These are phyloP conservation scores for Leuctra nigra DNA, from an alignment of 2,888 invertebrate species.

Conservation along the genomic window DNA sequence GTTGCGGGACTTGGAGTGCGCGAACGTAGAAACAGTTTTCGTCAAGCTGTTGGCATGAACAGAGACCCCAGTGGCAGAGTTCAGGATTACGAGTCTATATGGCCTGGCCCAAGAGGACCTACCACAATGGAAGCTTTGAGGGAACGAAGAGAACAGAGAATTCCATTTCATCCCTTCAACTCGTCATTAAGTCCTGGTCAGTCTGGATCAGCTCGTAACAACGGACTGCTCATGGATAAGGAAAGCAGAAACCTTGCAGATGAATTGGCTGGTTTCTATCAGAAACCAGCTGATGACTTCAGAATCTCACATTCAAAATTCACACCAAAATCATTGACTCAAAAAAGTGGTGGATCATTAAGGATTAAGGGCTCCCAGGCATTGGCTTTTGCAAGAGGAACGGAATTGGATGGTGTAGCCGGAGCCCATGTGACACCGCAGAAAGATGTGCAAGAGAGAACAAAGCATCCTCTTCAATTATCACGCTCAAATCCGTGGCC, in stretches of 20 bases:
- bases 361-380: slow-evolving; percentile 10
- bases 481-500: not conserved
- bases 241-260: not conserved
- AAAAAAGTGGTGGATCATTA: slow-evolving; percentile 8
- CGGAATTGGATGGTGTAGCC: not conserved
- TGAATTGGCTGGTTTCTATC: not conserved
- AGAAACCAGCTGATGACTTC: not conserved
- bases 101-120: slow-evolving; percentile 28
- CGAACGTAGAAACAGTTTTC: slow-evolving; percentile 37
- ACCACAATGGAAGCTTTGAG: slow-evolving; percentile 5
- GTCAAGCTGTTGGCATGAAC: slow-evolving; percentile 36
- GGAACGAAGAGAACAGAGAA: not conserved
- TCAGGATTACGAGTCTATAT: slow-evolving; percentile 34
- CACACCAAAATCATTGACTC: not conserved
- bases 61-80: slow-evolving; percentile 24
- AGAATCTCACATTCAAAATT: not conserved
- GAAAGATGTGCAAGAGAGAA: not conserved
- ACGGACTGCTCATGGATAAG: not conserved
- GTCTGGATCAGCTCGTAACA: not conserved
- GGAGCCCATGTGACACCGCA: not conserved
- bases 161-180: not conserved
- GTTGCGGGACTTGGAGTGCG: slow-evolving; percentile 33
- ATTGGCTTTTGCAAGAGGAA: not conserved
- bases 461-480: not conserved
- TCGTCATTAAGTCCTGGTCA: not conserved